phyloP scores from a whole-genome alignment of 2,113 vertebrate genomes.

The Phaethon lepturus region DNA sequence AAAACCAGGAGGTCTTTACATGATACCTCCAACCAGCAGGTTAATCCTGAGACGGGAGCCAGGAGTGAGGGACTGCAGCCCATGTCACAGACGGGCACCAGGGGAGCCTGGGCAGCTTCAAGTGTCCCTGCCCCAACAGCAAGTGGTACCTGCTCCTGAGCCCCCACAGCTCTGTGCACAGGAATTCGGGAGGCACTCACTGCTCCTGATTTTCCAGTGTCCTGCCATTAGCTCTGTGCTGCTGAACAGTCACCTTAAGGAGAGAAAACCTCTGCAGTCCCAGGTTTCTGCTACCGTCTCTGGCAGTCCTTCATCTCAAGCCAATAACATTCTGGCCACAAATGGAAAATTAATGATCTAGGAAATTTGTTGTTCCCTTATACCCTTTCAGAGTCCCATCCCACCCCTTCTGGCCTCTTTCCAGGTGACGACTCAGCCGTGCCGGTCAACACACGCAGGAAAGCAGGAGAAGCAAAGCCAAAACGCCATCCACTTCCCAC shows the following conservation, averaged over 20 bases:
- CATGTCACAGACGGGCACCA: background rate
- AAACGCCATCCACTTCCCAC: background rate
- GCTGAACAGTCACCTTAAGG: background rate
- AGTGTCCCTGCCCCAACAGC: background rate
- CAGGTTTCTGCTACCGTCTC: background rate
- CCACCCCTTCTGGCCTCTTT: background rate
- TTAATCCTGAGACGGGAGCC: background rate
- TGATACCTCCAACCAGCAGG: background rate
- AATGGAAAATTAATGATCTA: conserved; percentile 35
- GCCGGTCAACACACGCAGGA: background rate
- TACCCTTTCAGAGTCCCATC: background rate
- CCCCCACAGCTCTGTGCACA: accelerated
- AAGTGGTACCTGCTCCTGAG: background rate
- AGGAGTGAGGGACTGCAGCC: background rate
- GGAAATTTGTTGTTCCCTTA: background rate
- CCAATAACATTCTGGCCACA: background rate
- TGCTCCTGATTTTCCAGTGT: background rate
- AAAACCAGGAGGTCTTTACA: background rate
- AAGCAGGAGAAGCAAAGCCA: background rate
- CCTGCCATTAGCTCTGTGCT: background rate
- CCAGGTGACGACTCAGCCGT: background rate
- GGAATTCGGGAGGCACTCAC: background rate
- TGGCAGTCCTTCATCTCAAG: background rate
- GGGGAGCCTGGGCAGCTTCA: background rate
- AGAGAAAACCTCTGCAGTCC: conserved; percentile 5